These are phyloP conservation scores for Solen grandis DNA, from an alignment of 1,140 invertebrate genomes.

Conservation along the genomic window DNA sequence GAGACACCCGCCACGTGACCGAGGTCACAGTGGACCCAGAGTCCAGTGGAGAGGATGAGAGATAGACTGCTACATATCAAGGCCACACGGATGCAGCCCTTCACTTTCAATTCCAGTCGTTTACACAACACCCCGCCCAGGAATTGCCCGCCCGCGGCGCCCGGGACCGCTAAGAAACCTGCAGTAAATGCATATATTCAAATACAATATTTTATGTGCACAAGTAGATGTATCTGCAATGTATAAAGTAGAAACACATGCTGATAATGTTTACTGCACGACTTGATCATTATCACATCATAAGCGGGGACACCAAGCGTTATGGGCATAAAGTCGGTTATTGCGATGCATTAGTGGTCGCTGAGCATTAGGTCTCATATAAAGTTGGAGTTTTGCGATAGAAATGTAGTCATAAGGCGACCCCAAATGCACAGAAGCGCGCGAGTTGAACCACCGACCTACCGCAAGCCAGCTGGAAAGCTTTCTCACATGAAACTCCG, in stretches of 20 bases:
- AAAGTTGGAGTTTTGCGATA: too few species aligned
- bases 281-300: too few species aligned
- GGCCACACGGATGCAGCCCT: constrained; percentile 67
- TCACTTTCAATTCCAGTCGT: constrained; percentile 68
- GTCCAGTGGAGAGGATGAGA: constrained; percentile 53
- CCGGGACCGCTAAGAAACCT: constrained; percentile 84
- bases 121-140: constrained; percentile 73
- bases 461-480: too few species aligned
- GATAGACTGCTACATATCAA: constrained; percentile 60
- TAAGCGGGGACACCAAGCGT: too few species aligned
- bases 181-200: constrained; percentile 7
- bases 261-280: neutral
- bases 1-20: constrained; percentile 81
- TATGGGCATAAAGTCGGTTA: too few species aligned
- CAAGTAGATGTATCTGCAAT: neutral
- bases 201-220: neutral
- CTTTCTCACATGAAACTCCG: too few species aligned
- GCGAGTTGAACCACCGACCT: too few species aligned
- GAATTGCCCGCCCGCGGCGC: constrained; percentile 75
- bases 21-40: constrained; percentile 71
- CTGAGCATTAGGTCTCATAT: too few species aligned
- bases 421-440: too few species aligned
- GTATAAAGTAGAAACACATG: neutral
- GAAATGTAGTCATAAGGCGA: too few species aligned
- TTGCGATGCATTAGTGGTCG: too few species aligned